Evolutionary conservation across 2,888 invertebrate species (phyloP).

Genomic region (Hemaris fuciformis): DNA sequence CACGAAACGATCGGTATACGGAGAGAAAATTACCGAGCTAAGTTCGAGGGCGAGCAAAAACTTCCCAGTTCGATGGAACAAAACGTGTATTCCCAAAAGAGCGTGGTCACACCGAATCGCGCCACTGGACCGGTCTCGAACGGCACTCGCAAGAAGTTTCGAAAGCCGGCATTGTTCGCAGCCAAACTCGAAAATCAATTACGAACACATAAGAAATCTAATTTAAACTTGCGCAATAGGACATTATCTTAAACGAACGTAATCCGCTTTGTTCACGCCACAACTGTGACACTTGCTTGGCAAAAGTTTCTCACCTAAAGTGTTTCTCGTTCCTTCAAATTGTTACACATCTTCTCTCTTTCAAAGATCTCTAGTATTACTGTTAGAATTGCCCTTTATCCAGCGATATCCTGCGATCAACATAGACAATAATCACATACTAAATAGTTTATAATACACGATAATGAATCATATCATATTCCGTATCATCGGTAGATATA

Average conservation of each 20-base stretch:
- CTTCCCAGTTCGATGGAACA: neutral
- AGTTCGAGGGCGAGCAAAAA: neutral
- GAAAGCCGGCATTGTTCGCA: slow-evolving; percentile 65
- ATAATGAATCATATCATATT: no score
- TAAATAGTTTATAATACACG: no score
- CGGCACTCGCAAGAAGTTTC: slow-evolving; percentile 45
- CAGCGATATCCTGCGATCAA: no score
- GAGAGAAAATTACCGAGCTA: neutral
- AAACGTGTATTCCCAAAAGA: neutral
- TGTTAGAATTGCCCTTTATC: no score
- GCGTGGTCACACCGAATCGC: slow-evolving; percentile 10
- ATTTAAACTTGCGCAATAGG: slow-evolving; percentile 58
- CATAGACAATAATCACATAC: no score
- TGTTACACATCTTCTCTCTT: no score
- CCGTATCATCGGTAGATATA: no score
- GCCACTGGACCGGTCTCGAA: slow-evolving; percentile 29
- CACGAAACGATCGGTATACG: no score
- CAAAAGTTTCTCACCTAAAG: neutral
- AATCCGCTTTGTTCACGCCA: slow-evolving; percentile 45
- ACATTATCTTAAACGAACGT: slow-evolving; percentile 47
- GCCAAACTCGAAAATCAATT: slow-evolving; percentile 63
- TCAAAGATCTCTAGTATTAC: no score
- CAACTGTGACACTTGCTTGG: slow-evolving; percentile 23
- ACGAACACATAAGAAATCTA: slow-evolving; percentile 61
- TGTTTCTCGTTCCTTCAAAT: no score